Conservation (phyloP, 2,113 vertebrate genomes). For the Clarias batrachus region DNA sequence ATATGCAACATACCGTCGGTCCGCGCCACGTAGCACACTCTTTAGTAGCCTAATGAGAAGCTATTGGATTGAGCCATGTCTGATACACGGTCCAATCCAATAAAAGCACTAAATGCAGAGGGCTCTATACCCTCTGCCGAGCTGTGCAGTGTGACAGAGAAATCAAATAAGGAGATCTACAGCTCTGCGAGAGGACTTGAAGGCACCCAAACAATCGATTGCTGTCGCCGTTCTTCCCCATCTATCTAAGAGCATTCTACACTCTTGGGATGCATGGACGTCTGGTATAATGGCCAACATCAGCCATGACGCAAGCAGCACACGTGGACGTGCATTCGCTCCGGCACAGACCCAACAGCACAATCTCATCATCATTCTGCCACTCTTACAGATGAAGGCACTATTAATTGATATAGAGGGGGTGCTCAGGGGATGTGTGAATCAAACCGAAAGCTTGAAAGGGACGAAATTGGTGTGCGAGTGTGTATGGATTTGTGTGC, state of each 20-base stretch:
- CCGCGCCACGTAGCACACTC: conserved; percentile 17
- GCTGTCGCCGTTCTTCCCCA: conserved; percentile 33
- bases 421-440: conserved; percentile 11
- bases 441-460: conserved; percentile 1
- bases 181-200: conserved; percentile 32
- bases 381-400: conserved; percentile 49
- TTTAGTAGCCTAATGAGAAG: conserved; percentile 30
- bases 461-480: not conserved
- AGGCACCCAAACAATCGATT: conserved; percentile 49
- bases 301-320: conserved; percentile 47
- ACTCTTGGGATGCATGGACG: conserved; percentile 45
- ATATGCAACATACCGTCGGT: not conserved
- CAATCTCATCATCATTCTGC: conserved; percentile 54
- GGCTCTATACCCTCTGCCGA: conserved; percentile 34
- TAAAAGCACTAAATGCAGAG: conserved; percentile 35
- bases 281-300: conserved; percentile 50
- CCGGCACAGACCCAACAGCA: conserved; percentile 25
- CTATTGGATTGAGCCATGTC: conserved; percentile 27
- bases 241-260: conserved; percentile 50
- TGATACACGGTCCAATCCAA: conserved; percentile 37
- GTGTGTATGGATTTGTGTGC: conserved; percentile 21
- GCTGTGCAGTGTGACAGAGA: conserved; percentile 10
- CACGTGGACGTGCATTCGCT: conserved; percentile 36
- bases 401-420: conserved; percentile 54
- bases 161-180: conserved; percentile 42